Evolutionary conservation across 2,888 invertebrate species (phyloP).

Genomic region (Meghimatium bilineatum): DNA sequence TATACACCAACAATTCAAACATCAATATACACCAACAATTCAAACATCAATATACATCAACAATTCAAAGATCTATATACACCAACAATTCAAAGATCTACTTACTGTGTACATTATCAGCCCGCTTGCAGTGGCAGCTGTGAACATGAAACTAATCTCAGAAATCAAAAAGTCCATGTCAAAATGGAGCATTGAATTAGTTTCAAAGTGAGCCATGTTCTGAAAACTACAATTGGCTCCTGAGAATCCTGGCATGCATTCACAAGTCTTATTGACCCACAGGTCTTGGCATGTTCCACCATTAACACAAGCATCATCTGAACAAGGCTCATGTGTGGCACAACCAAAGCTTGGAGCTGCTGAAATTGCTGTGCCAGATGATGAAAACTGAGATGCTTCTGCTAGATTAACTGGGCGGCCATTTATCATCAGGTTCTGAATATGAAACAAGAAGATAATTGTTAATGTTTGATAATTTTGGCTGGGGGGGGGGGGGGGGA

Average conservation of each 20-base stretch:
- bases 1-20: too few relatives aligned
- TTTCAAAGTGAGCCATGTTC: slow-evolving; percentile 63
- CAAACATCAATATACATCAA: too few relatives aligned
- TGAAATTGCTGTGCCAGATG: not conserved
- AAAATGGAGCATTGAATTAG: slow-evolving; percentile 63
- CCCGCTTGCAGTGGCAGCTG: slow-evolving; percentile 58
- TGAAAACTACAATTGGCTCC: slow-evolving; percentile 62
- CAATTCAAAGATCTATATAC: too few relatives aligned
- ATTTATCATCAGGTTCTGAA: slow-evolving; percentile 66
- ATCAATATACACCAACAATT: too few relatives aligned
- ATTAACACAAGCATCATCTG: slow-evolving; percentile 80
- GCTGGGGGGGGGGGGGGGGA: too few relatives aligned
- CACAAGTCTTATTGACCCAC: slow-evolving; percentile 66
- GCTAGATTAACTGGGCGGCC: slow-evolving; percentile 59
- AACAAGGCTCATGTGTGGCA: slow-evolving; percentile 92
- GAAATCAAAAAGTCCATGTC: slow-evolving; percentile 54
- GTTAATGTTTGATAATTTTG: not conserved
- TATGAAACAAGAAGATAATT: not conserved
- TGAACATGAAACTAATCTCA: slow-evolving; percentile 59
- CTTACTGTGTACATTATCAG: slow-evolving; percentile 71
- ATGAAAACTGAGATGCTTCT: slow-evolving; percentile 31
- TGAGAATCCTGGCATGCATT: slow-evolving; percentile 63
- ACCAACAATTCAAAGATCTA: too few relatives aligned
- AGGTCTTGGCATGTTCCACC: slow-evolving; percentile 71
- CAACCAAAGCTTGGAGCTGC: slow-evolving; percentile 85